phyloP scores from a whole-genome alignment of 2,113 vertebrate species.

The Malaclemys terrapin region DNA sequence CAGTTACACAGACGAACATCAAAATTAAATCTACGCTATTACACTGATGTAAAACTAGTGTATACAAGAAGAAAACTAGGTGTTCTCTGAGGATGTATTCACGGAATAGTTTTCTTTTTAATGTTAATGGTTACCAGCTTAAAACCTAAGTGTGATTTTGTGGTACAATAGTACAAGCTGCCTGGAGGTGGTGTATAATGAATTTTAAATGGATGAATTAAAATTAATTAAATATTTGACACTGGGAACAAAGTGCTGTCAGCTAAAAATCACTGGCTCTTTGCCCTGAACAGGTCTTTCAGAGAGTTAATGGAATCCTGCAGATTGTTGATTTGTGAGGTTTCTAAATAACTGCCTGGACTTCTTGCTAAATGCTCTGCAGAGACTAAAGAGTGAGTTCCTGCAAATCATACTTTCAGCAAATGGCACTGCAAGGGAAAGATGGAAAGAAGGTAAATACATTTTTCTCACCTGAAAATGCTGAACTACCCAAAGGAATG shows the following conservation, averaged over 20 bases:
- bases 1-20: not conserved
- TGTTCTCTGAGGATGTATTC: conserved; percentile 30
- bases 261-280: conserved; percentile 40
- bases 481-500: conserved; percentile 11
- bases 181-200: conserved; percentile 43
- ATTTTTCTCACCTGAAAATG: conserved; percentile 60
- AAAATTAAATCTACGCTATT: not conserved
- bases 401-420: not conserved
- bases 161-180: conserved; percentile 8
- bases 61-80: not conserved
- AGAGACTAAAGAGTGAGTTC: not conserved
- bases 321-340: conserved; percentile 21
- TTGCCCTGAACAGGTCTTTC: not conserved
- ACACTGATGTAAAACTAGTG: not conserved
- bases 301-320: conserved; percentile 36
- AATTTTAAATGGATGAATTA: conserved; percentile 64
- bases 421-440: not conserved
- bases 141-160: conserved; percentile 39
- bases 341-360: not conserved
- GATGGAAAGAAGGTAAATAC: not conserved
- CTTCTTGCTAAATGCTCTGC: not conserved
- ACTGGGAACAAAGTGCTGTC: conserved; percentile 23
- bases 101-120: not conserved
- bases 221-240: conserved; percentile 69
- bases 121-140: conserved; percentile 2